These are phyloP conservation scores for Eublepharis macularius DNA, from an alignment of 2,113 vertebrate genomes.

Conservation along the genomic window DNA sequence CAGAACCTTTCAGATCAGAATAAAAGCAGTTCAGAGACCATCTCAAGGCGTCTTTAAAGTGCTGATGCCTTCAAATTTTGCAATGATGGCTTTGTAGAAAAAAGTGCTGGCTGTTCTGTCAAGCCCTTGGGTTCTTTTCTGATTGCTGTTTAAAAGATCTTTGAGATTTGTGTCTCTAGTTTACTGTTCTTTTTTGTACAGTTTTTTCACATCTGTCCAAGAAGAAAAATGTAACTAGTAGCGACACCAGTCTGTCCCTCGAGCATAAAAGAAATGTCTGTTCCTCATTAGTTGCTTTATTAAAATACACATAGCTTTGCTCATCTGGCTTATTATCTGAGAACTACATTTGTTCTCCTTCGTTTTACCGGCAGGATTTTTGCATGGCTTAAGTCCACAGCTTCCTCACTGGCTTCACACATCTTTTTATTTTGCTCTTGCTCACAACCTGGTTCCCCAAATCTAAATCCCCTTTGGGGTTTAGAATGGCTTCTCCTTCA, in stretches of 20 bases:
- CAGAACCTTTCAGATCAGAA: neutral
- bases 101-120: neutral
- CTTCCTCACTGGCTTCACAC: neutral
- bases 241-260: neutral
- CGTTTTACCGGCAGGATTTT: fast-evolving
- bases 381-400: neutral
- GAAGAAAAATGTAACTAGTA: constrained; percentile 25
- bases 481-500: too few relatives aligned
- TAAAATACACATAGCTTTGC: neutral
- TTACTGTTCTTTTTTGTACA: constrained; percentile 12
- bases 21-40: constrained; percentile 5
- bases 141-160: constrained; percentile 14
- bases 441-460: too few relatives aligned
- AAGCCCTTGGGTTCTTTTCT: constrained; percentile 18
- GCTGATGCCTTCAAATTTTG: constrained; percentile 16
- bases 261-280: neutral
- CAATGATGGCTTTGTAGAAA: constrained; percentile 28
- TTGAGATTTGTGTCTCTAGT: constrained; percentile 13
- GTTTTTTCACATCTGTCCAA: constrained; percentile 16
- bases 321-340: neutral
- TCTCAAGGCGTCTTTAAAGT: constrained; percentile 23
- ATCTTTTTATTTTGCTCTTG: neutral
- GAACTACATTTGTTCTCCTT: neutral
- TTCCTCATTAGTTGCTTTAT: constrained; percentile 26
- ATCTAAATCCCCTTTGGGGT: too few relatives aligned